phyloP scores from a whole-genome alignment of 2,888 invertebrate species.

The Anoplius nigerrimus region DNA sequence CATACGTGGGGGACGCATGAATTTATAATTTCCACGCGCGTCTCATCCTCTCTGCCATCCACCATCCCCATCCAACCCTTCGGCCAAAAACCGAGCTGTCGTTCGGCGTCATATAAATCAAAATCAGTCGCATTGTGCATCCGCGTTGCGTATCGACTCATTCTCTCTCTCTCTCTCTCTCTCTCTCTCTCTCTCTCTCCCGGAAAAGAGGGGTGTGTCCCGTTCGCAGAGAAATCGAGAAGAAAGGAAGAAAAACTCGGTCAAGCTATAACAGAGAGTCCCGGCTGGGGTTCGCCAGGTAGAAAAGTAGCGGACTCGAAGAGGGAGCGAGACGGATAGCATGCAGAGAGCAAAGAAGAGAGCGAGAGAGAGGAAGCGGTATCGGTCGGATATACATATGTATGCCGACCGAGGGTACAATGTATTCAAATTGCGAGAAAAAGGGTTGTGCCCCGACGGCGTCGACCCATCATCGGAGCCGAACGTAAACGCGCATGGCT shows the following conservation, averaged over 20 bases:
- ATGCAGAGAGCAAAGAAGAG: conserved; percentile 37
- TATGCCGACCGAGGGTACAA: conserved; percentile 73
- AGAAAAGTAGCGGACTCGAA: conserved; percentile 60
- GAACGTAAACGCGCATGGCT: conserved; percentile 30
- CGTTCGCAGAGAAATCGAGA: conserved; percentile 28
- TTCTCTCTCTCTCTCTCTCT: background rate
- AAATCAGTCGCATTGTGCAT: conserved; percentile 72
- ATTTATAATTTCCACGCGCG: conserved; percentile 73
- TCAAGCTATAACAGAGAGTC: conserved; percentile 70
- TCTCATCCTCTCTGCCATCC: conserved; percentile 46
- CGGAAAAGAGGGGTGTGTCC: conserved; percentile 24
- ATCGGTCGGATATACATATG: conserved; percentile 74
- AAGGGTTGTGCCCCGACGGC: conserved; percentile 69
- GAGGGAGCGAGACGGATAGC: conserved; percentile 30
- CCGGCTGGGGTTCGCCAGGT: conserved; percentile 67
- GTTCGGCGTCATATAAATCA: conserved; percentile 74
- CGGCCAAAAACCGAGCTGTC: conserved; percentile 62
- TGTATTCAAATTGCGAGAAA: conserved; percentile 74
- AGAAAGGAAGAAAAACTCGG: conserved; percentile 70
- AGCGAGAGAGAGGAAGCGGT: conserved; percentile 51
- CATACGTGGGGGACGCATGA: conserved; percentile 60
- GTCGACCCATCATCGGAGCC: background rate
- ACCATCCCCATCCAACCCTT: conserved; percentile 48
- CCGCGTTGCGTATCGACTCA: conserved; percentile 13
- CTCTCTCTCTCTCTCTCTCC: conserved; percentile 3